Evolutionary conservation across 1,140 invertebrate genomes (phyloP).

Genomic region (Ooceraea biroi): DNA sequence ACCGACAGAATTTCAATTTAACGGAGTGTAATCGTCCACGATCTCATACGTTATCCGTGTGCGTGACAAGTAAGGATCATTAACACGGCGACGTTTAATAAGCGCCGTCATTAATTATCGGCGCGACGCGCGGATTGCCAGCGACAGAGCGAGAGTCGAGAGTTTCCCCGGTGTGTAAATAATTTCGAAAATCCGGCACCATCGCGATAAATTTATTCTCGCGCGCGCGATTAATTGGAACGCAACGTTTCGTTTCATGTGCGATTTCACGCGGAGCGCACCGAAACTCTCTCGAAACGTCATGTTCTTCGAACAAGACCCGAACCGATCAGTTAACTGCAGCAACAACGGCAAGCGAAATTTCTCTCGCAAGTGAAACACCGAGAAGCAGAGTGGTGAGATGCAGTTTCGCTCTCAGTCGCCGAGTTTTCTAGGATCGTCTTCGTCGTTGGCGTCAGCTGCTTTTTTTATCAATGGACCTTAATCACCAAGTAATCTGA

Average conservation of each 20-base stretch:
- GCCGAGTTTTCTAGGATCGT: not conserved
- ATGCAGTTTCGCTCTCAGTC: constrained; percentile 8
- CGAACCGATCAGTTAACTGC: too few species aligned
- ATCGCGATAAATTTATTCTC: constrained; percentile 21
- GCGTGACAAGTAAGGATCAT: constrained; percentile 70
- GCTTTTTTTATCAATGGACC: not conserved
- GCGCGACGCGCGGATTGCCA: constrained; percentile 42
- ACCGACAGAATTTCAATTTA: constrained; percentile 78
- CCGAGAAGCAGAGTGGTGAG: not conserved
- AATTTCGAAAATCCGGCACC: constrained; percentile 3
- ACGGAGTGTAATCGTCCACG: constrained; percentile 74
- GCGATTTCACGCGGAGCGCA: too few species aligned
- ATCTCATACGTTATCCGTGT: constrained; percentile 65
- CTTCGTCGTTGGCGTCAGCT: not conserved
- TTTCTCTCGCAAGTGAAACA: not conserved
- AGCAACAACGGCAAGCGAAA: too few species aligned
- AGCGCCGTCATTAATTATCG: constrained; percentile 76
- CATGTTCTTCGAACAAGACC: too few species aligned
- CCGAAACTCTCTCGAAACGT: too few species aligned
- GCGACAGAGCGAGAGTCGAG: not conserved
- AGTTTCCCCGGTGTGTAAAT: constrained; percentile 3
- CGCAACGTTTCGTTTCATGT: too few species aligned
- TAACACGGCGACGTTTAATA: constrained; percentile 78
- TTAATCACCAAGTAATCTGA: constrained; percentile 13
- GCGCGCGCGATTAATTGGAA: not conserved